phyloP scores from a whole-genome alignment of 1,140 invertebrate genomes.

The Nasonia vitripennis region DNA sequence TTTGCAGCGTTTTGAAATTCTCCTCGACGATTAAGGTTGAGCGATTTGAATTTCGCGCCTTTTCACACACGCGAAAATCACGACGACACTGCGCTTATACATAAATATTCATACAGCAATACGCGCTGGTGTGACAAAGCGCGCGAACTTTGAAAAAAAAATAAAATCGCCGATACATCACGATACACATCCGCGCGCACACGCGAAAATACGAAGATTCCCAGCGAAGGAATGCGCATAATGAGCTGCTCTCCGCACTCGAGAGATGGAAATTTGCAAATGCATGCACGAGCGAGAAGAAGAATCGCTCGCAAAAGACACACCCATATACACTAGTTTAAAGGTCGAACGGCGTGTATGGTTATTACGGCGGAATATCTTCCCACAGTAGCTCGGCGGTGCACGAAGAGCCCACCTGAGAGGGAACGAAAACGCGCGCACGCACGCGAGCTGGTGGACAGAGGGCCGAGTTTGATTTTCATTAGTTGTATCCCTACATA shows the following conservation, averaged over 20 bases:
- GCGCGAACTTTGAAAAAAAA: background rate
- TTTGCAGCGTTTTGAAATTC: conserved; percentile 21
- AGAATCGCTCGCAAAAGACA: conserved; percentile 10
- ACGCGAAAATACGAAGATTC: background rate
- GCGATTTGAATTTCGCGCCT: background rate
- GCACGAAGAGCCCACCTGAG: conserved; percentile 21
- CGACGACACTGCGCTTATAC: no score
- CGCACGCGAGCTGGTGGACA: conserved; percentile 7
- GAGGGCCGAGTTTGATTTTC: background rate
- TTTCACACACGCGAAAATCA: background rate
- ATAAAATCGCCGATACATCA: background rate
- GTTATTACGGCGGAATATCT: conserved; percentile 47
- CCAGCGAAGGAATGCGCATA: background rate
- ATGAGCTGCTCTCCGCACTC: background rate
- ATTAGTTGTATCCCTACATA: background rate
- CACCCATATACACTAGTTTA: conserved; percentile 35
- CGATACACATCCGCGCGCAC: background rate
- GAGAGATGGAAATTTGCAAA: conserved; percentile 2
- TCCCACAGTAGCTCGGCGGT: conserved; percentile 50
- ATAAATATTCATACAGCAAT: background rate
- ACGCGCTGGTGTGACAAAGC: background rate
- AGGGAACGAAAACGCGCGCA: conserved; percentile 18
- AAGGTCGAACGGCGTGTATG: conserved; percentile 20
- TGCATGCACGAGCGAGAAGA: background rate
- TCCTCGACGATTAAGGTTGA: conserved; percentile 6